A percentile compares a stretch with the other conserved stretches of the same genome.
Conservation (phyloP, 2,113 vertebrate species). For the Saguinus midas region DNA sequence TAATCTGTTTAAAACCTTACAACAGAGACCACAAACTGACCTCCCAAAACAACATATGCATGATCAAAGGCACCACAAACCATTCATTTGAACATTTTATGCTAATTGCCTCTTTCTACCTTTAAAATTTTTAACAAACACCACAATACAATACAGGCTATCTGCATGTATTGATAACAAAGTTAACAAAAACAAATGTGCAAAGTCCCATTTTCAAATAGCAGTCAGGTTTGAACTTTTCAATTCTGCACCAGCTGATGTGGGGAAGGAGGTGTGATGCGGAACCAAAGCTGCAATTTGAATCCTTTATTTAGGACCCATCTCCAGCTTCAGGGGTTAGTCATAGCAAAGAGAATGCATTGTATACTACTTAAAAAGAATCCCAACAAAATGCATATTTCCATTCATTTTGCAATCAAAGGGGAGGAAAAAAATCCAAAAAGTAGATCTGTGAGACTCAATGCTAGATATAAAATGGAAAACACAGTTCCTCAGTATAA, state of each 20-base stretch:
- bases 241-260: conserved; percentile 43
- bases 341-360: conserved; percentile 17
- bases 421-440: background rate
- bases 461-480: background rate
- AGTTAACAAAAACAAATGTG: conserved; percentile 37
- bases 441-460: conserved; percentile 12
- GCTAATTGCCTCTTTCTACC: conserved; percentile 8
- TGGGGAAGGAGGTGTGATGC: background rate
- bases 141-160: background rate
- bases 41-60: background rate
- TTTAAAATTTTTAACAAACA: conserved; percentile 17
- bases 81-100: conserved; percentile 25
- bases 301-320: conserved; percentile 57
- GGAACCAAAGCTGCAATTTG: conserved; percentile 52
- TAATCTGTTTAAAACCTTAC: conserved; percentile 25
- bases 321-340: conserved; percentile 36
- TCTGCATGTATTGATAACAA: conserved; percentile 4
- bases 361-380: conserved; percentile 27
- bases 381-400: background rate
- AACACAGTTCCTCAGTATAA: background rate
- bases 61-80: conserved; percentile 19
- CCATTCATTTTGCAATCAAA: conserved; percentile 53
- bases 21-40: background rate
- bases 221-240: conserved; percentile 23
- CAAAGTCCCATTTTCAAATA: conserved; percentile 40